These are phyloP conservation scores for Polypedilum vanderplanki DNA, from an alignment of 1,140 invertebrate species.

Conservation along the genomic window DNA sequence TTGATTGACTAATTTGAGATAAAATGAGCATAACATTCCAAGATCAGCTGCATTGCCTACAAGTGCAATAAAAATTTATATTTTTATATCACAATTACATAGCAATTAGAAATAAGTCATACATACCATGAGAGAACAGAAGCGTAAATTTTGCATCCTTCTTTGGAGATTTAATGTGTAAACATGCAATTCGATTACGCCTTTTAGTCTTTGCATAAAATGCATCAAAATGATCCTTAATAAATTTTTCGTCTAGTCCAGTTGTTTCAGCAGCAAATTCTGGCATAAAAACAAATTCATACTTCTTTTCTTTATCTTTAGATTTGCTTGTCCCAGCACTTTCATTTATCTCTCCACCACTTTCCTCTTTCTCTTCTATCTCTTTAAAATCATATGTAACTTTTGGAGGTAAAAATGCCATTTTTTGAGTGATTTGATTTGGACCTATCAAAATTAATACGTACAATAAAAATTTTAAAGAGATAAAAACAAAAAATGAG, in stretches of 20 bases:
- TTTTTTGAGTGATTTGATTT: constrained; percentile 44
- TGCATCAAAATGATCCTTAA: constrained; percentile 52
- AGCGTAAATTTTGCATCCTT: constrained; percentile 46
- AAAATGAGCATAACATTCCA: constrained; percentile 64
- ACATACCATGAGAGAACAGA: constrained; percentile 61
- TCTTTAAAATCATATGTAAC: constrained; percentile 55
- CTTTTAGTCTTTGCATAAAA: constrained; percentile 48
- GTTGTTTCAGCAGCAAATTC: constrained; percentile 35
- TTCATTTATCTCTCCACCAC: constrained; percentile 32
- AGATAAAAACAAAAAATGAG: too few relatives aligned
- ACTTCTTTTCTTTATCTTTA: constrained; percentile 51
- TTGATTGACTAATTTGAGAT: constrained; percentile 57
- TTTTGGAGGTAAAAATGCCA: constrained; percentile 69
- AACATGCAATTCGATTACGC: constrained; percentile 60
- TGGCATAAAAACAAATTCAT: constrained; percentile 1
- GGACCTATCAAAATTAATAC: not conserved
- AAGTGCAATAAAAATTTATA: too few relatives aligned
- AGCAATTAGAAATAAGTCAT: too few relatives aligned
- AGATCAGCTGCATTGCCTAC: constrained; percentile 56
- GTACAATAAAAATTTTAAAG: not conserved
- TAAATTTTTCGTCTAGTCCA: constrained; percentile 48
- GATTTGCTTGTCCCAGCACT: constrained; percentile 37
- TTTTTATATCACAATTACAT: too few relatives aligned
- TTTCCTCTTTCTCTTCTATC: constrained; percentile 33
- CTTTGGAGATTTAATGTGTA: constrained; percentile 50